Percentiles rank a stretch among this genome's conserved stretches.
Evolutionary conservation across 2,113 vertebrate genomes (phyloP).

Genomic region (Balaeniceps rex): DNA sequence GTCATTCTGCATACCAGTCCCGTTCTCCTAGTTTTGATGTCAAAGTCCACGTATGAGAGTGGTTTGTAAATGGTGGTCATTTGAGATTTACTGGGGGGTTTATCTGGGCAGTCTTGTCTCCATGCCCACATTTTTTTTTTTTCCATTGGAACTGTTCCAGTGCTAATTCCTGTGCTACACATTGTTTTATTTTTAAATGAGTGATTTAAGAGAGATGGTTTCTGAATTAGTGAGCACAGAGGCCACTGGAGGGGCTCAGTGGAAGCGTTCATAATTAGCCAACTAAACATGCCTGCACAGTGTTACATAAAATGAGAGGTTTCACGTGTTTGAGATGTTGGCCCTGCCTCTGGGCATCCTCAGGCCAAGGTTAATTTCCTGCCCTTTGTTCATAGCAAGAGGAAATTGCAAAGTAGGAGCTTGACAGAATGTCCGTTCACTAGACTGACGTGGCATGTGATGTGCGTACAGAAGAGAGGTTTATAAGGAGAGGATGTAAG

Average conservation of each 20-base stretch:
- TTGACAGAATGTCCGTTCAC: slow-evolving; percentile 5
- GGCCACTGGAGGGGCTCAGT: neutral
- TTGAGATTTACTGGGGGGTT: neutral
- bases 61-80: neutral
- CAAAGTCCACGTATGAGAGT: neutral
- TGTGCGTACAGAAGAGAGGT: neutral
- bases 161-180: neutral
- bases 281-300: neutral
- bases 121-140: neutral
- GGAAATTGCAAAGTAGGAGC: neutral
- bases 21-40: neutral
- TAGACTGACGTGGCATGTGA: neutral
- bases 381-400: neutral
- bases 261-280: neutral
- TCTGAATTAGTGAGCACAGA: neutral
- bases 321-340: neutral
- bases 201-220: neutral
- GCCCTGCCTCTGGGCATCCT: neutral
- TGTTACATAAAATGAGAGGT: neutral
- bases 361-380: slow-evolving; percentile 39
- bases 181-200: slow-evolving; percentile 3
- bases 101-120: neutral
- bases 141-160: neutral
- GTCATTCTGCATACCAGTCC: neutral
- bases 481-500: neutral